A percentile compares a stretch with the other conserved stretches of the same genome.
These are phyloP conservation scores for Penaeus monodon DNA, from an alignment of 2,888 invertebrate species.

Conservation along the genomic window DNA sequence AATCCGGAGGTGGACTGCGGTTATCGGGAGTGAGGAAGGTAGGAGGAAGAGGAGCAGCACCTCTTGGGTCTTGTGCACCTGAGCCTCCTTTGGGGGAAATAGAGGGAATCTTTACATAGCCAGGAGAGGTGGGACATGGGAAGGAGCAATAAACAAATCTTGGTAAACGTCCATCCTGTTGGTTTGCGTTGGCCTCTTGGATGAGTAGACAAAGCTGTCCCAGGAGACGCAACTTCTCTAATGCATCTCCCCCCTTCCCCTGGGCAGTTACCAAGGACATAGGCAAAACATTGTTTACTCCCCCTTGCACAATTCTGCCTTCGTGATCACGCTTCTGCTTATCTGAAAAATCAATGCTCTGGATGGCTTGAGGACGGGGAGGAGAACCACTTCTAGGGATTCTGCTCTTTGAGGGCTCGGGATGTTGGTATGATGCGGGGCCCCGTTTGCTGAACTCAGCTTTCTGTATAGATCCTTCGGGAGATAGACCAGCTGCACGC, in stretches of 20 bases:
- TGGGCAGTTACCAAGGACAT: slow-evolving; percentile 59
- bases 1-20: slow-evolving; percentile 63
- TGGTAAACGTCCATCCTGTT: slow-evolving; percentile 50
- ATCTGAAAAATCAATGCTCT: slow-evolving; percentile 47
- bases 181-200: slow-evolving; percentile 1
- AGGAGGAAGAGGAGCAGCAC: slow-evolving; percentile 39
- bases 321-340: slow-evolving; percentile 61
- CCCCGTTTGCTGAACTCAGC: slow-evolving; percentile 38
- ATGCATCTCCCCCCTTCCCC: slow-evolving; percentile 55
- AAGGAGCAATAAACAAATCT: slow-evolving; percentile 63
- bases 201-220: slow-evolving; percentile 57
- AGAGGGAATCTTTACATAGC: slow-evolving; percentile 64
- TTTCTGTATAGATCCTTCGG: slow-evolving; percentile 56
- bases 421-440: slow-evolving; percentile 35
- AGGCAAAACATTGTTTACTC: slow-evolving; percentile 33
- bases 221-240: slow-evolving; percentile 56
- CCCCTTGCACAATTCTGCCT: slow-evolving; percentile 36
- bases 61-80: background rate
- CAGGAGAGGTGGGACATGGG: slow-evolving; percentile 63
- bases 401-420: background rate
- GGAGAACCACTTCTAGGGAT: background rate
- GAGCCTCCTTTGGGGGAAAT: slow-evolving; percentile 49
- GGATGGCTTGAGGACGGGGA: slow-evolving; percentile 26
- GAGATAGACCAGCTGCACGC: slow-evolving; percentile 62
- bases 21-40: slow-evolving; percentile 61